These are phyloP conservation scores for Oreochromis mossambicus DNA, from an alignment of 2,797 vertebrate genomes.

Conservation along the genomic window DNA sequence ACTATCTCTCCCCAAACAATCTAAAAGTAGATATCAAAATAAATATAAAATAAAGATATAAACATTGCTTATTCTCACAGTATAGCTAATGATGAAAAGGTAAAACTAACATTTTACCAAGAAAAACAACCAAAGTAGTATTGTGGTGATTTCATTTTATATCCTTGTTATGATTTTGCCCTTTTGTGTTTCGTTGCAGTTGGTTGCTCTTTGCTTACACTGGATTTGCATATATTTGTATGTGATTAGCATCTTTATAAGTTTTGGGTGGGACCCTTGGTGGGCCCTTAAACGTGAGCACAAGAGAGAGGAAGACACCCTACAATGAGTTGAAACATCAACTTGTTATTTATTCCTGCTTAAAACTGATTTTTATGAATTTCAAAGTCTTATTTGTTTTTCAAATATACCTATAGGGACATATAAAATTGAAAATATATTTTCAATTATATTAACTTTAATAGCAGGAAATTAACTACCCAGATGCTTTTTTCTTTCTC, in stretches of 20 bases:
- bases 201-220: rapidly evolving
- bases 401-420: not conserved
- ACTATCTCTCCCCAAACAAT: not conserved
- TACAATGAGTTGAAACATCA: not conserved
- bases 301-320: not conserved
- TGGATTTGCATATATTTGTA: not conserved
- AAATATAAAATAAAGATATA: not conserved
- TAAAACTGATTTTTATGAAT: not conserved
- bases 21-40: not conserved
- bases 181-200: not conserved
- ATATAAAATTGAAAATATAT: not conserved
- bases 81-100: not conserved
- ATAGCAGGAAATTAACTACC: not conserved
- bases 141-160: not conserved
- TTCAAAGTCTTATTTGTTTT: not conserved
- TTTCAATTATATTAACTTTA: not conserved
- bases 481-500: rapidly evolving
- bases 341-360: not conserved
- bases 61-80: not conserved
- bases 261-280: not conserved
- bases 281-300: not conserved
- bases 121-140: not conserved
- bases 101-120: no score
- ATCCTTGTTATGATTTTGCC: not conserved
- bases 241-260: not conserved